Conservation (phyloP, 2,797 vertebrate genomes). For the Dipus sagitta region DNA sequence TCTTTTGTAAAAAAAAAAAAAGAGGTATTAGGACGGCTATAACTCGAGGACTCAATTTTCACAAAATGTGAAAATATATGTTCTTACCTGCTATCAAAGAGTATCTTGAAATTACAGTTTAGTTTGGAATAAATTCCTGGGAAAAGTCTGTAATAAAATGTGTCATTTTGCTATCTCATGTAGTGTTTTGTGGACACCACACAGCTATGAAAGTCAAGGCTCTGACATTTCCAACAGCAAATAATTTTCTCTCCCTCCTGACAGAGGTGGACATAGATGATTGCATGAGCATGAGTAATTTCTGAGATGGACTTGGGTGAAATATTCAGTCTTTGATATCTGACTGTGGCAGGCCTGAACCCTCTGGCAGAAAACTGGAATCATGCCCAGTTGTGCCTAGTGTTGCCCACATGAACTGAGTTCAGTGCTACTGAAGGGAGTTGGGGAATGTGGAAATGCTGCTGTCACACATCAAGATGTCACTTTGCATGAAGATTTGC, state of each 20-base stretch:
- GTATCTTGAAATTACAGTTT: conserved; percentile 74
- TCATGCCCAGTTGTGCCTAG: no score
- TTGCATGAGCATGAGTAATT: conserved; percentile 94
- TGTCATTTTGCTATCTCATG: no score
- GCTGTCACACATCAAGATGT: conserved; percentile 91
- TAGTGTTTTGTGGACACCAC: no score
- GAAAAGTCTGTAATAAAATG: conserved; percentile 72
- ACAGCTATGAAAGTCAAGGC: no score
- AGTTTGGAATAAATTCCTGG: conserved; percentile 84
- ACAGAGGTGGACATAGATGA: conserved; percentile 92
- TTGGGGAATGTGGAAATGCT: conserved; percentile 93
- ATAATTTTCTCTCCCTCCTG: conserved; percentile 93
- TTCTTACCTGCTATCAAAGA: conserved; percentile 19
- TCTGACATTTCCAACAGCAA: no score
- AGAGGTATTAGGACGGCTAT: no score
- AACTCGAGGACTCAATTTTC: no score
- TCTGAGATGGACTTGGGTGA: conserved; percentile 94
- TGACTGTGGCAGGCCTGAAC: conserved; percentile 91
- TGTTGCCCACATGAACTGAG: no score
- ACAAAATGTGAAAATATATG: no score
- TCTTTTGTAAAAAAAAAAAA: no score
- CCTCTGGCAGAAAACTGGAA: conserved; percentile 86
- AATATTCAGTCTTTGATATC: conserved; percentile 95
- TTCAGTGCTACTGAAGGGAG: conserved; percentile 76
- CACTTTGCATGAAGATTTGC: conserved; percentile 73